Evolutionary conservation across 1,140 invertebrate species (phyloP).

Genomic region (Dryas iulia): DNA sequence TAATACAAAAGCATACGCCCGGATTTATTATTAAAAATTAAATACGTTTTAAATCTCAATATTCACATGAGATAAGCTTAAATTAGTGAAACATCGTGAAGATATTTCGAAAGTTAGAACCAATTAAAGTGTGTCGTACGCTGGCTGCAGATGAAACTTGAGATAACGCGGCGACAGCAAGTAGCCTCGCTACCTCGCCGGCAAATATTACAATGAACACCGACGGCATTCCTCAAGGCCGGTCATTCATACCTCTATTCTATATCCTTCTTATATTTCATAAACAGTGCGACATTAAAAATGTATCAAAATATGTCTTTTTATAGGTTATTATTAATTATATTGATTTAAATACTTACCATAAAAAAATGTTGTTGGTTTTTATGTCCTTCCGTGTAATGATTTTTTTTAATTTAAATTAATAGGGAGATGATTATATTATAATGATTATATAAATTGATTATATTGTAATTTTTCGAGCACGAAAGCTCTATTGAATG

Average conservation of each 20-base stretch:
- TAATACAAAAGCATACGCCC: background rate
- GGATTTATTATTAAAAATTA: constrained; percentile 5
- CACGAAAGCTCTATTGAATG: too few relatives aligned
- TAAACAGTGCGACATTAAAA: background rate
- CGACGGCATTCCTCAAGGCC: constrained; percentile 66
- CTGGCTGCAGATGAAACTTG: constrained; percentile 47
- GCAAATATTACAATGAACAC: constrained; percentile 45
- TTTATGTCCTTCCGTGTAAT: too few relatives aligned
- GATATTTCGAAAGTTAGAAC: constrained; percentile 41
- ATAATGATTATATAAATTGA: too few relatives aligned
- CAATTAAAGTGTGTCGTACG: constrained; percentile 39
- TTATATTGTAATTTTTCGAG: too few relatives aligned
- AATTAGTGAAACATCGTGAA: constrained; percentile 25
- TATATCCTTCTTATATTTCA: constrained; percentile 28
- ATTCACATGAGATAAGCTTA: background rate
- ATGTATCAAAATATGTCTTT: background rate
- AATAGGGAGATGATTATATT: too few relatives aligned
- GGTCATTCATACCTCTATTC: constrained; percentile 51
- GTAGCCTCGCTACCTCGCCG: constrained; percentile 24
- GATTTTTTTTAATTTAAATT: too few relatives aligned
- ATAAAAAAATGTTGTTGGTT: too few relatives aligned
- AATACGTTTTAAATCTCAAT: background rate
- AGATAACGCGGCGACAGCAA: constrained; percentile 45
- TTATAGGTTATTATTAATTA: background rate
- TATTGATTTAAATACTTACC: background rate